Base-by-base conservation (phyloP, 2,113 vertebrate genomes). In the Myrmophylax atrothorax region DNA sequence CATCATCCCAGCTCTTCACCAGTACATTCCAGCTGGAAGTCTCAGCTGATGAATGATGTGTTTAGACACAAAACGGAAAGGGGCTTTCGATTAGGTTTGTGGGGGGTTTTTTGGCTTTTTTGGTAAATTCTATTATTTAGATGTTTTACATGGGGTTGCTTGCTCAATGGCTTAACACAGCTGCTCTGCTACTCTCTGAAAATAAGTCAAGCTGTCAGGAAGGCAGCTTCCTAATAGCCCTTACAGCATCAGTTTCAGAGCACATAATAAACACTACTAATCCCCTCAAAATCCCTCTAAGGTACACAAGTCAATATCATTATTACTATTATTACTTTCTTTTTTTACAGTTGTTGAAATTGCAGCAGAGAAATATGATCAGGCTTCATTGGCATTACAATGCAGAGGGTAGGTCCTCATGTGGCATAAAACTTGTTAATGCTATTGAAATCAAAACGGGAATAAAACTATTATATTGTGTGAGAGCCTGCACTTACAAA, bases 341-440 rank as follows among this genome's bases (percentile, higher is more conserved):
- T 90, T 72, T 94, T 84, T 88, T 60, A 52, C 60, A 35, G 44
- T 60, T 56, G 12, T 87, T 92, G 66, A 96, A 96, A 84, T 84
- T 78, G 23, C 44, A 84, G 37, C 29, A 64, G 49, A 79, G 70
- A 94, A 93, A 85, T 66, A 68, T 14, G 22, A 81, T 75, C 47
- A 92, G 37, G 18, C 38, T 92, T 81, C 73, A 75, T 73, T 62
- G 84, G 13, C 37, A 33, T 50, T 87, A 79, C 31, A 84, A 60
- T 37, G 44, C 4, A 3, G 49, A 78, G 19, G 22, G 46, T 58
- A 77, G 55, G 44, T 92, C 24, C 50, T 97, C 49, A 35, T 22
- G 56, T 75, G 53, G 80, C 28, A 49, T 72, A 82, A 91, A 91
- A 82, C 58, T 87, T 73, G 18, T 56, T 95, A 95, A 75, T 88